Evolutionary conservation across 2,888 invertebrate genomes (phyloP).

Genomic region (Anagyrus pseudococci): DNA sequence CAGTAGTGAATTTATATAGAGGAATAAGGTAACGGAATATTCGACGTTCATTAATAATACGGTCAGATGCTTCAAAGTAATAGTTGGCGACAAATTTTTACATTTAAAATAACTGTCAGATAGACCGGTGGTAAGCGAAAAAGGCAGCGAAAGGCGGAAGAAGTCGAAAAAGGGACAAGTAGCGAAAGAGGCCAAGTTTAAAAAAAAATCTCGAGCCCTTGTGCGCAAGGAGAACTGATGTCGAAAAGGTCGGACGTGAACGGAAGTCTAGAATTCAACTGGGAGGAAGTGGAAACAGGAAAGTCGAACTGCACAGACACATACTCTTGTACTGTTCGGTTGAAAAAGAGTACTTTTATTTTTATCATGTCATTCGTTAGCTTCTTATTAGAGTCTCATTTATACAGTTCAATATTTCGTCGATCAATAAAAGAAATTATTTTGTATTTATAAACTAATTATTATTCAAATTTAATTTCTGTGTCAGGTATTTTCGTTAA

Average conservation of each 20-base stretch:
- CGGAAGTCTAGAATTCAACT: slow-evolving; percentile 9
- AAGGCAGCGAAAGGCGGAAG: not conserved
- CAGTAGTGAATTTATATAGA: no score
- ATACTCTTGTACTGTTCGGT: slow-evolving; percentile 1
- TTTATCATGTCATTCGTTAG: slow-evolving; percentile 18
- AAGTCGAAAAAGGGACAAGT: not conserved
- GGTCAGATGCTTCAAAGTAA: no score
- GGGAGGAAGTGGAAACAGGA: not conserved
- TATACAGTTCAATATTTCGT: slow-evolving; percentile 14
- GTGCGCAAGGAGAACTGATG: slow-evolving; percentile 5
- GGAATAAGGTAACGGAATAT: no score
- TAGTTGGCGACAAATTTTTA: no score
- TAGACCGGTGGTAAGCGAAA: not conserved
- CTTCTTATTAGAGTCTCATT: not conserved
- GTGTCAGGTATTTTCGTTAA: no score
- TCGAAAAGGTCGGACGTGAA: slow-evolving; percentile 15
- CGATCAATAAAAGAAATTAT: no score
- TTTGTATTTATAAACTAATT: no score
- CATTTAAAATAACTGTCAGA: no score
- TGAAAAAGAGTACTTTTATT: slow-evolving; percentile 19
- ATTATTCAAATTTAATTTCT: no score
- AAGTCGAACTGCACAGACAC: slow-evolving; percentile 1
- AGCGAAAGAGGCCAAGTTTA: no score
- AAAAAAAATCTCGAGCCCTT: not conserved
- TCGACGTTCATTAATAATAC: no score